Evolutionary conservation across 2,113 vertebrate species (phyloP).

Genomic region (Catagonus wagneri): DNA sequence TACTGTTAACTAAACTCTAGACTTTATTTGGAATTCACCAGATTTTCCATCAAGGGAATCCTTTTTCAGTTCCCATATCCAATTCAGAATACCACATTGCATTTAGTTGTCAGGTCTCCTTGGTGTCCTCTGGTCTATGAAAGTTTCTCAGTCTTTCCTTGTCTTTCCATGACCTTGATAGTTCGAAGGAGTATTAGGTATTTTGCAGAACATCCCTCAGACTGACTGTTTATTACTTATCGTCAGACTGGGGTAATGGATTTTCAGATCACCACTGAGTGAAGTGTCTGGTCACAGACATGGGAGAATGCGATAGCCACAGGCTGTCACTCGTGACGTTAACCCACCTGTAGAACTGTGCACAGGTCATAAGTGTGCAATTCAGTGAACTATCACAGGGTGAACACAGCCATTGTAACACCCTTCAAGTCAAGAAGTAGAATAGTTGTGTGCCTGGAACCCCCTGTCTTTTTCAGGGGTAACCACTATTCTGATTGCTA

Average conservation of each 20-base stretch:
- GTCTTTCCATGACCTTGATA: background rate
- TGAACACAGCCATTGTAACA: background rate
- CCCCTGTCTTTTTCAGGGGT: background rate
- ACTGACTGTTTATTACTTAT: background rate
- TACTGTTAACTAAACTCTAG: background rate
- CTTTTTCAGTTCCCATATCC: background rate
- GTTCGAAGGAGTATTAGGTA: background rate
- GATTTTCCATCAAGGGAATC: background rate
- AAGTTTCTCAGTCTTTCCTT: background rate
- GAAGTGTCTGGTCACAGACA: background rate
- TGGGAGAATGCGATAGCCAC: background rate
- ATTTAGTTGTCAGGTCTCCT: background rate
- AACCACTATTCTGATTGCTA: background rate
- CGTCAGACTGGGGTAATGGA: background rate
- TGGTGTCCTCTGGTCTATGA: background rate
- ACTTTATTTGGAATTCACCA: background rate
- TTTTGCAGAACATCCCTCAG: background rate
- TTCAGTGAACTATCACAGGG: background rate
- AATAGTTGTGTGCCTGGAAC: background rate
- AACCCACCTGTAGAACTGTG: background rate
- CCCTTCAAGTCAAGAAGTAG: background rate
- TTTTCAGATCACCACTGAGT: background rate
- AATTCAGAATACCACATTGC: background rate
- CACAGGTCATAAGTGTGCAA: background rate
- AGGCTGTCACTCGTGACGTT: background rate